A percentile compares a stretch with the other conserved stretches of the same genome.
Evolutionary conservation across 2,888 invertebrate species (phyloP).

Genomic region (Cheilosia urbana): DNA sequence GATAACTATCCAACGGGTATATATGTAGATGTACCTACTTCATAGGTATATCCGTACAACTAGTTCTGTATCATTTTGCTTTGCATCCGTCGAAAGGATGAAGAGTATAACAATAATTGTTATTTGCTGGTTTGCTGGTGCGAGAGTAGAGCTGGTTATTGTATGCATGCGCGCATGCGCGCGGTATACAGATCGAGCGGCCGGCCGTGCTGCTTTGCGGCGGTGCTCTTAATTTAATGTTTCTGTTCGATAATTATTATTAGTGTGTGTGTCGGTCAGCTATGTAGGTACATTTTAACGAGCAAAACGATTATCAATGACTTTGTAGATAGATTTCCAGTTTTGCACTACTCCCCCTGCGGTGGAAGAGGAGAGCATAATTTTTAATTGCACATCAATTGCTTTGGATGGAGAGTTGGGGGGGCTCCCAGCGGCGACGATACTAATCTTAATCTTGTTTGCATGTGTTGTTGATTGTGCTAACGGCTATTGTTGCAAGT

Average conservation of each 20-base stretch:
- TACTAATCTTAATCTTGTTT: constrained; percentile 26
- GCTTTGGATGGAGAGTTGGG: constrained; percentile 7
- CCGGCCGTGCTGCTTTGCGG: neutral
- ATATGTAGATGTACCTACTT: no score
- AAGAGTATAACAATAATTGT: constrained; percentile 65
- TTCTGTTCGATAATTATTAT: constrained; percentile 60
- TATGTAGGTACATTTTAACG: constrained; percentile 63
- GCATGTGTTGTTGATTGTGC: neutral
- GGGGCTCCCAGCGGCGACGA: neutral
- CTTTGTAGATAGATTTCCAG: constrained; percentile 69
- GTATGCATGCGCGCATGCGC: constrained; percentile 41
- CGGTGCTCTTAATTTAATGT: constrained; percentile 59
- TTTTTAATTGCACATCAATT: constrained; percentile 61
- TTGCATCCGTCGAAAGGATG: constrained; percentile 59
- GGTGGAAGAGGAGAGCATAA: constrained; percentile 46
- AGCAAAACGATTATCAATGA: constrained; percentile 68
- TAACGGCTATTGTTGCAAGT: constrained; percentile 21
- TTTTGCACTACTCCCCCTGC: constrained; percentile 29
- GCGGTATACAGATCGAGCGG: neutral
- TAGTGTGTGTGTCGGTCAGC: constrained; percentile 61
- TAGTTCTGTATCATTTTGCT: constrained; percentile 53
- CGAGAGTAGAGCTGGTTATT: constrained; percentile 48
- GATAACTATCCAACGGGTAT: constrained; percentile 45
- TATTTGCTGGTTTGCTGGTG: constrained; percentile 65
- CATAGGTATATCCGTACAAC: constrained; percentile 19